Evolutionary conservation across 2,888 invertebrate genomes (phyloP), one percentile per base, ranked within the genome.

Genomic region (Silvanus unidentatus): DNA sequence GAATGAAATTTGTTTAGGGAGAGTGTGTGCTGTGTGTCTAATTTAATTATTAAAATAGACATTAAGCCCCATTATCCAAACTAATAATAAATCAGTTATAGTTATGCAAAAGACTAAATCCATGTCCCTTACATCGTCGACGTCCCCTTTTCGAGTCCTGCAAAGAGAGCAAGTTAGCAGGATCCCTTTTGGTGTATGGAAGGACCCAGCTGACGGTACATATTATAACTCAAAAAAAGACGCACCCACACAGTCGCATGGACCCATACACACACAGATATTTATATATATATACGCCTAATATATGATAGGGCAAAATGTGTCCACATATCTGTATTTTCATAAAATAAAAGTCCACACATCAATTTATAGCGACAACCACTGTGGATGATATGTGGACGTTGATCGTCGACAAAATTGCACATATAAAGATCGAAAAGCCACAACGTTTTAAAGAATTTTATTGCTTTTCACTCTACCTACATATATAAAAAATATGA

Each of bases 261-360:
- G 3, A 22, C 8, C 3, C 8, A 22, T 22, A 22, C 8, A 22
- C 8, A 22, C 8, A 22, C 8, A 22, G 3, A 22, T 22, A 22
- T 22, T 5, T 22, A 22, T 22, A 22, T 22, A 22, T 22, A 22
- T 22, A 59, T 58, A 55, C 61, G 54, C 58, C 59, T 57, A 58
- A 61, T 61, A 60, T 60, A 59, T 55, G 57, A 55, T 54, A 52
- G 54, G 52, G 55, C 55, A 54, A 59, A 61, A 62, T 63, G 57
- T 58, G 60, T 60, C 63, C 62, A 59, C 61, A 60, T 59, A 59
- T 61, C 62, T 62, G 60, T 62, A 62, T 64, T 64, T 62, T 64
- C 59, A 61, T 64, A 59, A 61, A 62, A 64, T 64, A 64, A 64
- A 62, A 60, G 57, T 60, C 61, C 55, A 53, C 58, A 56, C 54